A percentile compares a stretch with the other conserved stretches of the same genome.
These are phyloP conservation scores for Conops quadrifasciatus DNA, from an alignment of 2,888 invertebrate species.

Conservation along the genomic window DNA sequence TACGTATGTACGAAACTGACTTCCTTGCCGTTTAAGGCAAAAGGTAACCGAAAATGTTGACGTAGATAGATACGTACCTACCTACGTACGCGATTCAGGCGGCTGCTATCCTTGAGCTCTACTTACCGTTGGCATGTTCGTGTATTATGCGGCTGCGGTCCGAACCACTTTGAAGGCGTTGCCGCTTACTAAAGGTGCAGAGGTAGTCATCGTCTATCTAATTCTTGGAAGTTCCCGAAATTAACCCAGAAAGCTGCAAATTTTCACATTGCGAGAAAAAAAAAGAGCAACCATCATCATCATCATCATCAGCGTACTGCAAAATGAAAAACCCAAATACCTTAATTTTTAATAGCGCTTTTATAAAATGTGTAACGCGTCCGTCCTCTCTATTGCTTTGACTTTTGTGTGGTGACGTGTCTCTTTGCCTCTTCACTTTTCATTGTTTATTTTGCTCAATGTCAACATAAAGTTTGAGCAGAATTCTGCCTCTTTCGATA, in stretches of 20 bases:
- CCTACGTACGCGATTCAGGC: neutral
- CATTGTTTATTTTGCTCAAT: neutral
- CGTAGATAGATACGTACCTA: neutral
- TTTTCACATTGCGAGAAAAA: neutral
- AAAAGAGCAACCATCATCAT: no score
- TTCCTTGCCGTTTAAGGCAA: neutral
- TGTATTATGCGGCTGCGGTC: no score
- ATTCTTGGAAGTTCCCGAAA: neutral
- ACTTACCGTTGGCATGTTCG: neutral
- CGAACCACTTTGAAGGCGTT: neutral
- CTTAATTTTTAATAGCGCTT: slow-evolving; percentile 5
- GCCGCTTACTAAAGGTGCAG: no score
- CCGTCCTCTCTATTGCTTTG: neutral
- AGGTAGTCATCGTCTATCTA: neutral
- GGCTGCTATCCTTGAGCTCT: neutral
- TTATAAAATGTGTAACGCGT: neutral
- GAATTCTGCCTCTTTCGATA: neutral
- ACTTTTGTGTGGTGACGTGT: neutral
- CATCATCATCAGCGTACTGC: no score
- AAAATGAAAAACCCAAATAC: no score
- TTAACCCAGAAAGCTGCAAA: slow-evolving; percentile 9
- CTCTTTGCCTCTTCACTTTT: neutral
- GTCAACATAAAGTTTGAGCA: slow-evolving; percentile 2
- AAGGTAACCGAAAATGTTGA: slow-evolving; percentile 6
- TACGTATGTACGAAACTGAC: neutral